These are phyloP conservation scores for Epinephelus fuscoguttatus DNA, from an alignment of 2,113 vertebrate species.

Conservation along the genomic window DNA sequence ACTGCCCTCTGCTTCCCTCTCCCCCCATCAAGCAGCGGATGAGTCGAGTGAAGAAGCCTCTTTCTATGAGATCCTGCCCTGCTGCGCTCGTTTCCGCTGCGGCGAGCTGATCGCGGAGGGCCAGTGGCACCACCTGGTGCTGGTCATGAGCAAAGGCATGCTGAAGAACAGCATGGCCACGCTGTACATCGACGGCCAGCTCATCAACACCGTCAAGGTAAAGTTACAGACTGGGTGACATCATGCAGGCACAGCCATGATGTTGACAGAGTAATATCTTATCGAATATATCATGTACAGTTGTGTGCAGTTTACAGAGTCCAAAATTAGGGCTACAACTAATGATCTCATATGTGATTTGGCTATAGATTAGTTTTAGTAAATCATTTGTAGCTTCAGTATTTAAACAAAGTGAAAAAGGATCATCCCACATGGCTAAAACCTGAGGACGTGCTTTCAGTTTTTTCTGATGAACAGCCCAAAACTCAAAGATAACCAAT, in stretches of 20 bases:
- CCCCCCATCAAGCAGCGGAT: conserved; percentile 85
- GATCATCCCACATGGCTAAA: too few relatives aligned
- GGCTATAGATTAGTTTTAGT: too few relatives aligned
- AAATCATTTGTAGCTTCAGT: too few relatives aligned
- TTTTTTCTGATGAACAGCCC: neutral
- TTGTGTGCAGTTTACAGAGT: neutral
- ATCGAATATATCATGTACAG: too few relatives aligned
- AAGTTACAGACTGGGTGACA: neutral
- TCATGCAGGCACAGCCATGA: neutral
- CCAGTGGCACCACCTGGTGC: conserved; percentile 97
- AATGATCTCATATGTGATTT: too few relatives aligned
- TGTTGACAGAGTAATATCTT: neutral
- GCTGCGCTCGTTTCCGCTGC: conserved; percentile 96
- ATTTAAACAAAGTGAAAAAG: too few relatives aligned
- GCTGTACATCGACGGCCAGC: conserved; percentile 95
- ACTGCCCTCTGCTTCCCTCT: neutral
- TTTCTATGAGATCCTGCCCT: conserved; percentile 98
- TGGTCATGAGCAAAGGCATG: conserved; percentile 99
- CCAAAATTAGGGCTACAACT: neutral
- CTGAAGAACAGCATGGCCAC: conserved; percentile 97
- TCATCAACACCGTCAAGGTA: conserved; percentile 97
- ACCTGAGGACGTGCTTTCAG: too few relatives aligned
- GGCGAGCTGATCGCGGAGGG: conserved; percentile 95
- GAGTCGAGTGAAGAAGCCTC: conserved; percentile 97
- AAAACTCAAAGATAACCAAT: neutral